Evolutionary conservation across 1,140 invertebrate species (phyloP).

Genomic region (Lycorma delicatula): DNA sequence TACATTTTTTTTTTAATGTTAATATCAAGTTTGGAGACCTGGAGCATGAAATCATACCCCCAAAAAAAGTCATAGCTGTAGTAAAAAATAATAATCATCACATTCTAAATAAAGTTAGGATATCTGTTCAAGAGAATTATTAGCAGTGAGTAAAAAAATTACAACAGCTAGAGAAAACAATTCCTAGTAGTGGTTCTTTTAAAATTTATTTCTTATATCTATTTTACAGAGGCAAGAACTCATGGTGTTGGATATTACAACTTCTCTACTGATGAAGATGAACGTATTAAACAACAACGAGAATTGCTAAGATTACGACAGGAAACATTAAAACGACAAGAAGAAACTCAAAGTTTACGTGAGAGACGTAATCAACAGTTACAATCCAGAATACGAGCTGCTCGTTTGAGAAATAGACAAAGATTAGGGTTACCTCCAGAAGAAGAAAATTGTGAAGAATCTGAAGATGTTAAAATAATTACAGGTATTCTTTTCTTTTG

Average conservation of each 20-base stretch:
- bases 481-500: neutral
- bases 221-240: constrained; percentile 67
- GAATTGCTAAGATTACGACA: constrained; percentile 58
- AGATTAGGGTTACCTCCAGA: constrained; percentile 64
- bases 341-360: constrained; percentile 50
- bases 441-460: constrained; percentile 3
- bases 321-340: constrained; percentile 60
- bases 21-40: no score
- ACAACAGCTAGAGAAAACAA: no score
- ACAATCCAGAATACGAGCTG: constrained; percentile 64
- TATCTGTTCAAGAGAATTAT: no score
- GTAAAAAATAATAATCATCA: no score
- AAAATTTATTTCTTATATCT: no score
- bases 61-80: no score
- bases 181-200: no score
- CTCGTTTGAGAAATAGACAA: constrained; percentile 63
- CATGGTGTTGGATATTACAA: constrained; percentile 85
- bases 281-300: constrained; percentile 65
- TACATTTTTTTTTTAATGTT: no score
- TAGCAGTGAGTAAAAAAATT: no score
- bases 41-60: no score
- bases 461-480: neutral
- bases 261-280: constrained; percentile 74
- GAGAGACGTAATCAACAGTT: constrained; percentile 58
- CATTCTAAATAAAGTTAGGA: no score